Conservation (phyloP, 1,140 invertebrate genomes). For the Drosophila equinoxialis region DNA sequence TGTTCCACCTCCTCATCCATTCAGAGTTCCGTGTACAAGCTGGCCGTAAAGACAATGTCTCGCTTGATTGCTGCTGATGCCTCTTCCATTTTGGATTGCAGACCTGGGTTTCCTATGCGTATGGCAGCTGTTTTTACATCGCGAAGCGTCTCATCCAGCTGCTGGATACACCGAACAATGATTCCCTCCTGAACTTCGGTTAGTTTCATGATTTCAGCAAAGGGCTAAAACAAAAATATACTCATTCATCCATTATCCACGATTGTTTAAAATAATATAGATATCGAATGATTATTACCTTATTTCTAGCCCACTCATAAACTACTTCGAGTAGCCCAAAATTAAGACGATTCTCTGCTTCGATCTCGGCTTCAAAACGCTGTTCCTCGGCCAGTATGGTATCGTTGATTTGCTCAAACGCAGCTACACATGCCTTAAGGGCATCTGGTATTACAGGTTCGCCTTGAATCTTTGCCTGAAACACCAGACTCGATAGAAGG, state of each 20-base stretch:
- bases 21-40: slow-evolving; percentile 91
- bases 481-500: slow-evolving; percentile 94
- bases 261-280: slow-evolving; percentile 48
- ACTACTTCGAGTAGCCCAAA: slow-evolving; percentile 97
- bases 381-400: slow-evolving; percentile 71
- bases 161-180: slow-evolving; percentile 98
- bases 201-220: slow-evolving; percentile 95
- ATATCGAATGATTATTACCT: slow-evolving; percentile 84
- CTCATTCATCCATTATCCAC: neutral
- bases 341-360: slow-evolving; percentile 87
- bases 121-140: slow-evolving; percentile 96
- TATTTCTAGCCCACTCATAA: slow-evolving; percentile 96
- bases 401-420: slow-evolving; percentile 75
- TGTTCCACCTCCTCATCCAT: slow-evolving; percentile 23
- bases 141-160: slow-evolving; percentile 95
- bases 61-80: slow-evolving; percentile 96
- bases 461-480: slow-evolving; percentile 90
- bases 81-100: slow-evolving; percentile 97
- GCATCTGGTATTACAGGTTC: slow-evolving; percentile 84
- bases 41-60: slow-evolving; percentile 99
- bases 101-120: slow-evolving; percentile 95
- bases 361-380: slow-evolving; percentile 56
- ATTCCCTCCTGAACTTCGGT: slow-evolving; percentile 99
- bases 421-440: slow-evolving; percentile 82
- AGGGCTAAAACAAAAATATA: slow-evolving; percentile 84